Evolutionary conservation across 2,113 vertebrate species (phyloP).

Genomic region (Dipodomys merriami): DNA sequence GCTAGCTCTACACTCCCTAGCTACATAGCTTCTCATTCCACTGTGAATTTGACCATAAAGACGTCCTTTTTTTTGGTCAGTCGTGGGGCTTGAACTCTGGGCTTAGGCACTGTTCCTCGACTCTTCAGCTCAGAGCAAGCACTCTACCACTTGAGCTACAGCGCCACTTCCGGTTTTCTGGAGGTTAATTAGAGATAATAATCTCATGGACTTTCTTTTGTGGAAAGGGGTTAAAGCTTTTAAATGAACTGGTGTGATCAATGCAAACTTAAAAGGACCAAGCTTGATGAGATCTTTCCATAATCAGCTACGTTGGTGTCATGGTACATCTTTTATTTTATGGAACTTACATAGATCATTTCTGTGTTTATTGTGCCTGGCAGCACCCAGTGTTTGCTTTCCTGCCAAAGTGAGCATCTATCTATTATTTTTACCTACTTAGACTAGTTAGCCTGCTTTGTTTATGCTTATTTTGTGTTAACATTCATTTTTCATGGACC

Average conservation of each 20-base stretch:
- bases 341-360: background rate
- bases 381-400: background rate
- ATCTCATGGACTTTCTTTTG: constrained; percentile 87
- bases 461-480: constrained; percentile 54
- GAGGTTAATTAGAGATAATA: too few relatives aligned
- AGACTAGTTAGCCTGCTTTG: constrained; percentile 30
- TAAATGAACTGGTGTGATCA: constrained; percentile 87
- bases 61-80: background rate
- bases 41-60: background rate
- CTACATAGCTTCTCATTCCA: background rate
- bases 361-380: background rate
- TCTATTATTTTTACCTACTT: constrained; percentile 19
- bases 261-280: constrained; percentile 84
- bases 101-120: too few relatives aligned
- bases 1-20: background rate
- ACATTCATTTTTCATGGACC: background rate
- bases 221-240: constrained; percentile 92
- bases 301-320: background rate
- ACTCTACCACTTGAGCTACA: too few relatives aligned
- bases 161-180: too few relatives aligned
- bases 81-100: too few relatives aligned
- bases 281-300: background rate
- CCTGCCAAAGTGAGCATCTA: background rate
- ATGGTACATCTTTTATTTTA: background rate
- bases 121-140: too few relatives aligned